Evolutionary conservation across 2,797 vertebrate species (phyloP).

Genomic region (Eupleurogrammus muticus): DNA sequence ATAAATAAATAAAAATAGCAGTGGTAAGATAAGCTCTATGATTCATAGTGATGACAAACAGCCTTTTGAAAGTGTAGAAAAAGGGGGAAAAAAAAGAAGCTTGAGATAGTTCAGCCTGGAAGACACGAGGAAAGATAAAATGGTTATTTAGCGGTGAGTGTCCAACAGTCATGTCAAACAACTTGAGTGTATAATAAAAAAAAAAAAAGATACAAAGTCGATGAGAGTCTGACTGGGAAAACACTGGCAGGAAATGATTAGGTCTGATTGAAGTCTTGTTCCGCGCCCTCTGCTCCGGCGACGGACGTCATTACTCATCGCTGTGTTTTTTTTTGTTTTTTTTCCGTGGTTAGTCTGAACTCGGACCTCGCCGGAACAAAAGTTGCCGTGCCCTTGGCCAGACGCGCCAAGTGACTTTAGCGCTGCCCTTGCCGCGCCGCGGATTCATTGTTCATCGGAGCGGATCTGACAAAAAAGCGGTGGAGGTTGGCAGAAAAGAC

Average conservation of each 20-base stretch:
- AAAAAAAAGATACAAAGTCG: not conserved
- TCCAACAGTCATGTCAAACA: constrained; percentile 38
- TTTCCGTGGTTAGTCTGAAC: constrained; percentile 39
- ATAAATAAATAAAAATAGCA: constrained; percentile 19
- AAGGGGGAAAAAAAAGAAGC: no score
- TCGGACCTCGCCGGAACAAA: constrained; percentile 47
- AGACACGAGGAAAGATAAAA: constrained; percentile 43
- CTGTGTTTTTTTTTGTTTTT: not conserved
- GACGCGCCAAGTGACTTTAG: constrained; percentile 65
- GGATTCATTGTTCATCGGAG: constrained; percentile 60
- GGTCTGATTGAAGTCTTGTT: not conserved
- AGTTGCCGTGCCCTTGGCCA: constrained; percentile 53
- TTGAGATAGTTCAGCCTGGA: constrained; percentile 17
- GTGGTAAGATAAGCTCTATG: constrained; percentile 23
- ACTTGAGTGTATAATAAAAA: constrained; percentile 3
- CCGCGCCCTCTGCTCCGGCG: constrained; percentile 6
- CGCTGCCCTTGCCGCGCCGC: constrained; percentile 38
- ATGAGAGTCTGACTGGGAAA: constrained; percentile 22
- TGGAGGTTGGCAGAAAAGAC: constrained; percentile 65
- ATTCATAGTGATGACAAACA: constrained; percentile 49
- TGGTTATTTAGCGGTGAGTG: constrained; percentile 15
- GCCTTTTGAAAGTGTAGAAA: constrained; percentile 30
- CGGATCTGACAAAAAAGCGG: constrained; percentile 64
- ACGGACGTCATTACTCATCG: constrained; percentile 12
- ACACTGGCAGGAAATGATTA: constrained; percentile 16